Percentiles rank a stretch among this genome's conserved stretches.
Conservation (phyloP, 1,140 invertebrate species). For the Drosophila ambigua region DNA sequence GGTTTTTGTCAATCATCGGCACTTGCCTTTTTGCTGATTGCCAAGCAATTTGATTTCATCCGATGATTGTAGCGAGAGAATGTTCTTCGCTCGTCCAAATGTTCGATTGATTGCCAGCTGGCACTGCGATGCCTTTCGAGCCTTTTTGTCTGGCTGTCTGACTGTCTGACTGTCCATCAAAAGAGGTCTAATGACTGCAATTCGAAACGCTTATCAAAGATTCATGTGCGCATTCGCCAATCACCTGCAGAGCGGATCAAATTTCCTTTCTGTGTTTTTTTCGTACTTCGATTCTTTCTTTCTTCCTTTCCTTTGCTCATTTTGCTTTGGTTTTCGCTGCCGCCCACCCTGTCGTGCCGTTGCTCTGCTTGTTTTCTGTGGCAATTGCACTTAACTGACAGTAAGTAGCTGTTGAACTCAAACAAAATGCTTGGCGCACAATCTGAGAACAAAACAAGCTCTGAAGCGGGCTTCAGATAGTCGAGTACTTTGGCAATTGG, state of each 20-base stretch:
- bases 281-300: too few species aligned
- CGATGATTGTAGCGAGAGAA: conserved; percentile 28
- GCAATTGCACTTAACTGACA: conserved; percentile 69
- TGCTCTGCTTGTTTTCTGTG: conserved; percentile 28
- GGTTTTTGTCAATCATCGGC: conserved; percentile 27
- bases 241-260: conserved; percentile 38
- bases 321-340: conserved; percentile 7
- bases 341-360: too few species aligned
- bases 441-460: conserved; percentile 47
- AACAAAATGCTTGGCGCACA: conserved; percentile 46
- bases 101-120: conserved; percentile 65
- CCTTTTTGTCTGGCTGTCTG: conserved; percentile 3
- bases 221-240: conserved; percentile 69
- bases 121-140: conserved; percentile 40
- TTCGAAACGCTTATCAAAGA: conserved; percentile 76
- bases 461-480: conserved; percentile 31
- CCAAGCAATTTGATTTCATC: conserved; percentile 66
- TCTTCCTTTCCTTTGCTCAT: conserved; percentile 3
- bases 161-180: conserved; percentile 44
- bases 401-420: conserved; percentile 67
- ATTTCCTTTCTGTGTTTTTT: conserved; percentile 11
- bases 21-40: conserved; percentile 42
- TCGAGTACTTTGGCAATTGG: conserved; percentile 42
- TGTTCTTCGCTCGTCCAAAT: conserved; percentile 24
- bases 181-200: conserved; percentile 77